A percentile compares a stretch with the other conserved stretches of the same genome.
Conservation (phyloP, 2,113 vertebrate genomes). For the Amia ocellicauda region DNA sequence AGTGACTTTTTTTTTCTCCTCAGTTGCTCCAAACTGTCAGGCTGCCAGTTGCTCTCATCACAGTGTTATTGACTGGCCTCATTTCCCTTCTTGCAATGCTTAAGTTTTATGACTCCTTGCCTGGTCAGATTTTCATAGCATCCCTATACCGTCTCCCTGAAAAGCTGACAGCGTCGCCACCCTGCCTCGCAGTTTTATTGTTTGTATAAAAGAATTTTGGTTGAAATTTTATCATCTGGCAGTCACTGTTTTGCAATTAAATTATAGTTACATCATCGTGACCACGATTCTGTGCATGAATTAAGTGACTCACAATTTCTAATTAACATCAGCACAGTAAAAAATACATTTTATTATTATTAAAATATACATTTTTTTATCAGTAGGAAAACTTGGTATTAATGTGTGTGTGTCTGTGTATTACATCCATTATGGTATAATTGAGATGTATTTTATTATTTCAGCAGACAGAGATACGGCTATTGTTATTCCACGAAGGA, state of each 20-base stretch:
- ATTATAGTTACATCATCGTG: constrained; percentile 52
- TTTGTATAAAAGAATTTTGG: constrained; percentile 53
- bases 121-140: not conserved
- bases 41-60: not conserved
- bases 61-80: not conserved
- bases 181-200: constrained; percentile 45
- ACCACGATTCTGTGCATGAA: constrained; percentile 25
- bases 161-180: not conserved
- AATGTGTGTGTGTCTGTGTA: too few relatives aligned
- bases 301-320: constrained; percentile 54
- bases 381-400: too few relatives aligned
- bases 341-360: constrained; percentile 31
- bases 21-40: not conserved
- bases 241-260: constrained; percentile 44
- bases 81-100: not conserved
- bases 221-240: constrained; percentile 58
- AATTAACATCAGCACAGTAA: constrained; percentile 69
- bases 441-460: too few relatives aligned
- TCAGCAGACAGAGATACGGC: too few relatives aligned
- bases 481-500: too few relatives aligned
- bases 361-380: too few relatives aligned
- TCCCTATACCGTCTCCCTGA: not conserved
- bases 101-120: not conserved
- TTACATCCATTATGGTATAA: too few relatives aligned
- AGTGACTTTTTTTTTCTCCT: too few relatives aligned